Percentiles rank a stretch among this genome's conserved stretches.
Evolutionary conservation across 2,797 vertebrate species (phyloP).

Genomic region (Rhabdophis nuchalis): DNA sequence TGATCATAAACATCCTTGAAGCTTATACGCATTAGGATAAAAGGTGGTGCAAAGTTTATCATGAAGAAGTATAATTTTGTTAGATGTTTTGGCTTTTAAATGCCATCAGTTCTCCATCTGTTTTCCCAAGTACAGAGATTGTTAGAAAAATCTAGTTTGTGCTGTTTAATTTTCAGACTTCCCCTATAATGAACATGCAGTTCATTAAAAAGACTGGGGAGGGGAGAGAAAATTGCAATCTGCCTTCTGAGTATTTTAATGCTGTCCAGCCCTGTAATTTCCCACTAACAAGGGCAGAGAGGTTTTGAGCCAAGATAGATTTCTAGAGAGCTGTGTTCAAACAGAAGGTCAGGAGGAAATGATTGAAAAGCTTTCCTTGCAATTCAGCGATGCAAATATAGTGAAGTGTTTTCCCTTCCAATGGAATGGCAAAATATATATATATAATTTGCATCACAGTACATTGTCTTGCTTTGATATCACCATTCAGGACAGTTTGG

Average conservation of each 20-base stretch:
- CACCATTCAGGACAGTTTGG: constrained; percentile 52
- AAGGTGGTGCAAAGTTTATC: constrained; percentile 39
- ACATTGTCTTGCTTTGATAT: constrained; percentile 53
- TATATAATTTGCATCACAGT: constrained; percentile 53
- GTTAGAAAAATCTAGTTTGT: constrained; percentile 51
- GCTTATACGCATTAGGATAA: constrained; percentile 26
- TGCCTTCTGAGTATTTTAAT: constrained; percentile 38
- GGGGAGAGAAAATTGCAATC: background rate
- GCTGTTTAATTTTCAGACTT: constrained; percentile 45
- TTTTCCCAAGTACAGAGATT: constrained; percentile 45
- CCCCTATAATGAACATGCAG: constrained; percentile 55
- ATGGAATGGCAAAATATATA: constrained; percentile 35
- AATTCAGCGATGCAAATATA: constrained; percentile 21
- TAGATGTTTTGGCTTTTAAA: constrained; percentile 47
- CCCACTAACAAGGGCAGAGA: constrained; percentile 31
- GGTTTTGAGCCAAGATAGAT: constrained; percentile 41
- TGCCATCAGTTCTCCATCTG: constrained; percentile 63
- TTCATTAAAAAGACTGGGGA: constrained; percentile 46
- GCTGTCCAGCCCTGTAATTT: constrained; percentile 48
- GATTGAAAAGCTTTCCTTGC: constrained; percentile 35
- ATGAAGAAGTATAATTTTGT: constrained; percentile 57
- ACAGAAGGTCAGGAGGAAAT: constrained; percentile 44
- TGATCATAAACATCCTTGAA: constrained; percentile 55
- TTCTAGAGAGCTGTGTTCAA: constrained; percentile 48
- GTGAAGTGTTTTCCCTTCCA: constrained; percentile 43